Conservation (phyloP, 1,140 invertebrate species). For the Brachionus plicatilis region DNA sequence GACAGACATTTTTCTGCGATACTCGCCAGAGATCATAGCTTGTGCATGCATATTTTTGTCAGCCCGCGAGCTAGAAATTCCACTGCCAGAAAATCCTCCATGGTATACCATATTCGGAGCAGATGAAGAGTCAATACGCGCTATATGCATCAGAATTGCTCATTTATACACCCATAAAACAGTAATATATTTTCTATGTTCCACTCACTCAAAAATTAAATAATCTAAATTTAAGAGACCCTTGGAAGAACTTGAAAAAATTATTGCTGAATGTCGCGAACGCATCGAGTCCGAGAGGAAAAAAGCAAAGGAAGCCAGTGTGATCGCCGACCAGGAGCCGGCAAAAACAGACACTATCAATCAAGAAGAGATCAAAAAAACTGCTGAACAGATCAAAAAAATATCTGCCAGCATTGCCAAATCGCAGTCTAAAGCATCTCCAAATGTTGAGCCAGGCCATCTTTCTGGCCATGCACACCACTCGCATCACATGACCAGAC, state of each 20-base stretch:
- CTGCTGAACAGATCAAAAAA: conserved; percentile 3
- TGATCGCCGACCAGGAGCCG: background rate
- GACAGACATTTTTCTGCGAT: conserved; percentile 91
- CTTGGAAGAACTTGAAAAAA: background rate
- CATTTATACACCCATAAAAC: conserved; percentile 27
- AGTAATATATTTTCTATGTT: background rate
- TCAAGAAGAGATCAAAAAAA: conserved; percentile 15
- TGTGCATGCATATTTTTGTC: conserved; percentile 96
- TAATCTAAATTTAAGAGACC: background rate
- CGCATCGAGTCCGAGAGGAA: background rate
- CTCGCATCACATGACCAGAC: conserved; percentile 15
- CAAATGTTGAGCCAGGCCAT: background rate
- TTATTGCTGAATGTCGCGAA: background rate
- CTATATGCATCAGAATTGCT: conserved; percentile 11
- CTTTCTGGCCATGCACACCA: background rate
- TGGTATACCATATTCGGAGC: conserved; percentile 84
- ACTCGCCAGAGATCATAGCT: conserved; percentile 91
- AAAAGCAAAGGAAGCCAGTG: background rate
- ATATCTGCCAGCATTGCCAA: background rate
- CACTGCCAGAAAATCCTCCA: conserved; percentile 75
- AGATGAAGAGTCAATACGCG: conserved; percentile 44
- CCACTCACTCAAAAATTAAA: background rate
- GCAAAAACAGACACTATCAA: background rate
- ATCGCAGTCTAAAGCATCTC: background rate
- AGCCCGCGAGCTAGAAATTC: conserved; percentile 72